These are phyloP conservation scores for Cavia aperea DNA, from an alignment of 2,113 vertebrate genomes.

Conservation along the genomic window DNA sequence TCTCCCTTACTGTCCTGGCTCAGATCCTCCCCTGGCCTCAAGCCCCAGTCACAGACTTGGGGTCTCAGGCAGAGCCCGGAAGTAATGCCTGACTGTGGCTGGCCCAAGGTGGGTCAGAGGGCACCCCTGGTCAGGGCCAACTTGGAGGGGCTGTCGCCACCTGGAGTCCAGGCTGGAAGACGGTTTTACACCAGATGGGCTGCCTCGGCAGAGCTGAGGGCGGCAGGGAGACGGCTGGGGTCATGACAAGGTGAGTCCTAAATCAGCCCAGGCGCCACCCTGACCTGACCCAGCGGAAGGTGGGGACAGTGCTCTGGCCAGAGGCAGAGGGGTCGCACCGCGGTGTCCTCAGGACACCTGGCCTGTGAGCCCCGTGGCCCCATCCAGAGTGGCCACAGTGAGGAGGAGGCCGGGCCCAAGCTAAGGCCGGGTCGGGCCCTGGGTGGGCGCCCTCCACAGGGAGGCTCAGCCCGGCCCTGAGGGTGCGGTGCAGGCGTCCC, in stretches of 20 bases:
- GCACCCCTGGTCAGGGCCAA: neutral
- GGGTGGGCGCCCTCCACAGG: no score
- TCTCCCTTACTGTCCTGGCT: neutral
- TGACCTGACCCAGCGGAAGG: neutral
- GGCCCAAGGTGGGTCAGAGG: slow-evolving; percentile 80
- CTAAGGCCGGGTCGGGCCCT: neutral
- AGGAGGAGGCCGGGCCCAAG: neutral
- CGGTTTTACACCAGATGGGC: neutral
- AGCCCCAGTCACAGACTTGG: no score
- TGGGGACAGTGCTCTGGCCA: neutral
- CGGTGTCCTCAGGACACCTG: neutral
- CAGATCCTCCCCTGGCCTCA: neutral
- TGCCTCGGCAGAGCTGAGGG: neutral
- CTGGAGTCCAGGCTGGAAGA: neutral
- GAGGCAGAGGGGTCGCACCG: no score
- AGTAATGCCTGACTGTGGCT: fast-evolving
- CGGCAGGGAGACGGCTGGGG: neutral
- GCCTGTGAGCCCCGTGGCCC: neutral
- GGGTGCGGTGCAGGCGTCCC: no score
- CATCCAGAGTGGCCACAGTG: neutral
- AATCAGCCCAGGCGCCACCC: neutral
- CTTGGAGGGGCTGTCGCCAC: fast-evolving
- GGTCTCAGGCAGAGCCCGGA: neutral
- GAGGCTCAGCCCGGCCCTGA: no score
- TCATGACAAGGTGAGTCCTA: neutral